These are phyloP conservation scores for Nebria brevicollis DNA, from an alignment of 2,888 invertebrate species.

Conservation along the genomic window DNA sequence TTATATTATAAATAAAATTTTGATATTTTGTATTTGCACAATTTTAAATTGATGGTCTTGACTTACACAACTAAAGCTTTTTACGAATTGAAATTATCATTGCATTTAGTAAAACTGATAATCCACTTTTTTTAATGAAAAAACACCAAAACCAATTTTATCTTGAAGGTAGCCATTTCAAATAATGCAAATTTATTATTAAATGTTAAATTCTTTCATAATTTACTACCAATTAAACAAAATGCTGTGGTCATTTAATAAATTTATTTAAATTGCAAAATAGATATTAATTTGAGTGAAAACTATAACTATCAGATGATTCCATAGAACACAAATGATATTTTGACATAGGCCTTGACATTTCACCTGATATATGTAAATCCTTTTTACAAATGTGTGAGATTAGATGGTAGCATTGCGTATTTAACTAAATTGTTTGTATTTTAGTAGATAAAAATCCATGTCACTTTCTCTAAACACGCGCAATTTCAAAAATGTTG, in stretches of 20 bases:
- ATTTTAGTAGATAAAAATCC: not conserved
- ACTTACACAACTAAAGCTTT: no score
- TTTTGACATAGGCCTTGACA: constrained; percentile 14
- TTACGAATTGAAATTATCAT: no score
- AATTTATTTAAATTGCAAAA: not conserved
- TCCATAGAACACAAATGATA: not conserved
- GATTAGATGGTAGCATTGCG: not conserved
- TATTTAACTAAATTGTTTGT: not conserved
- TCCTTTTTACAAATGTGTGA: not conserved
- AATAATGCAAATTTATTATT: not conserved
- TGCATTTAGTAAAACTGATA: no score
- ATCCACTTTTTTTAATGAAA: not conserved
- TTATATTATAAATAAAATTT: no score
- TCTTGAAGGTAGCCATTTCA: no score
- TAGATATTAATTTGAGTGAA: not conserved
- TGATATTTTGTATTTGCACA: no score
- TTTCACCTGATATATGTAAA: constrained; percentile 9
- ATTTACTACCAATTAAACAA: not conserved
- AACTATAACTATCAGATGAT: not conserved
- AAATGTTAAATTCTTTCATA: not conserved
- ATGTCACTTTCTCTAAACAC: not conserved
- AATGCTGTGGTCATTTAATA: not conserved
- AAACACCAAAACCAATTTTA: no score
- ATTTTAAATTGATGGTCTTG: no score
- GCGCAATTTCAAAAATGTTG: not conserved